phyloP scores from a whole-genome alignment of 2,888 invertebrate species.

The Aspidapion aeneum region DNA sequence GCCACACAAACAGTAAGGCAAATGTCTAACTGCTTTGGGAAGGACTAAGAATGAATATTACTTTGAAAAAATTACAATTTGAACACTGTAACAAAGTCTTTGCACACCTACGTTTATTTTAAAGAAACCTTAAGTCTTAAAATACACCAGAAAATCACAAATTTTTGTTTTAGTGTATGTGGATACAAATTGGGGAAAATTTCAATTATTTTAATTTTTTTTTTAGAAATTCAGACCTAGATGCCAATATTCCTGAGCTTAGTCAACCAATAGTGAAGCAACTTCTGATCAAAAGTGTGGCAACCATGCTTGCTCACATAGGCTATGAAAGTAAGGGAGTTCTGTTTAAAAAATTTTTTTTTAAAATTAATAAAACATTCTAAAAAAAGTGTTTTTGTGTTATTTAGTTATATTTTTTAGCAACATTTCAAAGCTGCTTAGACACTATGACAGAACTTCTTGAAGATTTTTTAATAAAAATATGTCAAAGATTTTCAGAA shows the following conservation, averaged over 20 bases:
- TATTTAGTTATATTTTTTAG: conserved; percentile 34
- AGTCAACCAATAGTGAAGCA: conserved; percentile 40
- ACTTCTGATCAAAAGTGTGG: conserved; percentile 50
- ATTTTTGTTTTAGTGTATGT: too few relatives aligned
- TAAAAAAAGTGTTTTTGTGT: neutral
- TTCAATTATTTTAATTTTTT: too few relatives aligned
- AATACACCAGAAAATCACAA: too few relatives aligned
- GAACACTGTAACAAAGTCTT: too few relatives aligned
- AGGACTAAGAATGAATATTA: too few relatives aligned
- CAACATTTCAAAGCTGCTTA: conserved; percentile 49
- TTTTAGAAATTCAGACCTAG: conserved; percentile 10
- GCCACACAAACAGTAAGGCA: conserved; percentile 20
- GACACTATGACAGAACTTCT: conserved; percentile 51
- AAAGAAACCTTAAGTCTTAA: too few relatives aligned
- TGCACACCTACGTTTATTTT: too few relatives aligned
- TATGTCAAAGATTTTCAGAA: conserved; percentile 50
- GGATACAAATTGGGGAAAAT: too few relatives aligned
- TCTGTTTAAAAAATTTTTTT: too few relatives aligned
- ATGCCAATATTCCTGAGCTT: conserved; percentile 40
- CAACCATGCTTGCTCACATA: conserved; percentile 51
- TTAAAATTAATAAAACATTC: neutral
- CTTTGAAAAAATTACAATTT: too few relatives aligned
- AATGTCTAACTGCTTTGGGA: too few relatives aligned
- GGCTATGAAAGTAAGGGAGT: conserved; percentile 54
- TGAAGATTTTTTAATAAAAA: conserved; percentile 49